Percentiles rank a stretch among this genome's conserved stretches.
These are phyloP conservation scores for Theristicus caerulescens DNA, from an alignment of 2,113 vertebrate genomes.

Conservation along the genomic window DNA sequence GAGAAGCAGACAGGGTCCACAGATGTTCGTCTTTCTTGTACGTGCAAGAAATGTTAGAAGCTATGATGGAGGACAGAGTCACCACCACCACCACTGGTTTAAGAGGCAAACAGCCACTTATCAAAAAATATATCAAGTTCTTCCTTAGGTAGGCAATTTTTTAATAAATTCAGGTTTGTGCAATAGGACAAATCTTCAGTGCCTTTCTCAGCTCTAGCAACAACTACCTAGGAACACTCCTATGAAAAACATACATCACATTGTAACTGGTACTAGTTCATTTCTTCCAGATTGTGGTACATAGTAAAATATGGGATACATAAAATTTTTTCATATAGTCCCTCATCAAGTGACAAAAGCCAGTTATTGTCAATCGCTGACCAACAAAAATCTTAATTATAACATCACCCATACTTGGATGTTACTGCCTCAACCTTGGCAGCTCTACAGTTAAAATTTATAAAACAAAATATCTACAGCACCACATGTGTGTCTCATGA, in stretches of 20 bases:
- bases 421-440: neutral
- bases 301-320: neutral
- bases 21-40: neutral
- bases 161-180: neutral
- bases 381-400: neutral
- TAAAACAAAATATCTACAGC: neutral
- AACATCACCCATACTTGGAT: neutral
- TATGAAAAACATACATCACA: neutral
- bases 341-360: neutral
- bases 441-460: neutral
- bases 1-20: neutral
- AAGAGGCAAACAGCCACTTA: neutral
- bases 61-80: neutral
- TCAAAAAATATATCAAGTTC: fast-evolving
- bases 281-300: neutral
- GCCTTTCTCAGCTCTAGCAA: neutral
- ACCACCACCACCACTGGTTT: neutral
- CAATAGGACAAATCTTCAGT: neutral
- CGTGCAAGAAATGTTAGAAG: neutral
- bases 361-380: neutral
- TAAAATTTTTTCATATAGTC: neutral
- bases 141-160: neutral
- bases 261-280: neutral
- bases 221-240: neutral
- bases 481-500: neutral